phyloP scores from a whole-genome alignment of 2,113 vertebrate species.

The Mormyrus iriodes region DNA sequence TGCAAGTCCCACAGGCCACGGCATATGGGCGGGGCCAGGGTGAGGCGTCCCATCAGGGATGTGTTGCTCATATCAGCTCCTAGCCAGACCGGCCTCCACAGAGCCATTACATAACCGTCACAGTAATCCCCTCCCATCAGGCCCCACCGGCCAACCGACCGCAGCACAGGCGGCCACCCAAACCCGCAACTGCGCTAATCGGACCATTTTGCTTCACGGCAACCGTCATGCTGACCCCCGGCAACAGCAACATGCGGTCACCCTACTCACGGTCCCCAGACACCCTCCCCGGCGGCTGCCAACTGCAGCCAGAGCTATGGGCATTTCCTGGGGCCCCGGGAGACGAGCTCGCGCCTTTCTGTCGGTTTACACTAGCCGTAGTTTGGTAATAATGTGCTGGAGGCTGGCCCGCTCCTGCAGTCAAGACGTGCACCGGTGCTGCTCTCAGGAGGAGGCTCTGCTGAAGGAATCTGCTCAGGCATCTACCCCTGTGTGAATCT shows the following conservation, averaged over 20 bases:
- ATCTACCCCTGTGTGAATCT: background rate
- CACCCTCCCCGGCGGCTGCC: background rate
- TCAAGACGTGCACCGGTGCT: no score
- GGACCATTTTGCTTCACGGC: conserved; percentile 41
- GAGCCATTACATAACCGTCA: conserved; percentile 57
- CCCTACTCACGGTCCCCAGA: background rate
- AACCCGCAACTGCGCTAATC: conserved; percentile 34
- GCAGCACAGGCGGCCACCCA: background rate
- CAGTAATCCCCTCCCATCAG: conserved; percentile 29
- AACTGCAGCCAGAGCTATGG: background rate
- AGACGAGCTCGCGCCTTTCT: conserved; percentile 44
- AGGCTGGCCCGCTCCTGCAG: background rate
- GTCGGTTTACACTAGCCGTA: conserved; percentile 38
- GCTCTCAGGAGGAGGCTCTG: background rate
- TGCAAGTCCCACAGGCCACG: conserved; percentile 43
- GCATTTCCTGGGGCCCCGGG: conserved; percentile 36
- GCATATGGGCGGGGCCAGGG: conserved; percentile 59
- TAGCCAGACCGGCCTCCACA: conserved; percentile 46
- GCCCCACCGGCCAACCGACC: conserved; percentile 16
- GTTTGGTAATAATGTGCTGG: conserved; percentile 35
- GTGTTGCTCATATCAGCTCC: conserved; percentile 52
- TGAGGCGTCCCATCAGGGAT: conserved; percentile 52
- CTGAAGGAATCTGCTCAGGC: background rate
- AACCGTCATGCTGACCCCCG: conserved; percentile 36
- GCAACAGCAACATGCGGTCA: background rate